Base-by-base conservation (phyloP, 2,888 invertebrate genomes). In the Tetragonula carbonaria region DNA sequence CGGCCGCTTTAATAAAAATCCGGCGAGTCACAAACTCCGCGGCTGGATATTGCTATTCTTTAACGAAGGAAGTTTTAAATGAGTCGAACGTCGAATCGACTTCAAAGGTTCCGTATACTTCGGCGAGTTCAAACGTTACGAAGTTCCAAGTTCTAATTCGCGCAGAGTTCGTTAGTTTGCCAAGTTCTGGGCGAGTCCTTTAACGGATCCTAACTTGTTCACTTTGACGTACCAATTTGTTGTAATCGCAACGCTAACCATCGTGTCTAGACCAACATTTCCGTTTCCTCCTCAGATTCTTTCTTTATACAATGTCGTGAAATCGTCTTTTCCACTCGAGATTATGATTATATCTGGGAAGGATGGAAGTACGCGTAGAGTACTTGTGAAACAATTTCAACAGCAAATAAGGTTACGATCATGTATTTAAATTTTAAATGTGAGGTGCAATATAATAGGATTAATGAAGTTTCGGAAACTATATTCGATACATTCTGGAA, bases 171-270 rank as follows among this genome's bases (percentile, higher is more conserved):
- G 74, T 74, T 74, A 74, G 74, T 65, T 74, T 66, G 38, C 53
- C 53, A 65, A 74, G 74, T 74, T 74, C 51, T 28, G 13, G 45
- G n/a, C 65, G 53, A 38, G 51, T 53, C 33, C 74, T 65, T 74
- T 51, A 63, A 14, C 74, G 51, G 65, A 38, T 65, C 63, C 65
- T 74, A 65, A 74, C 74, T 74, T 74, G 74, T 66, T 65, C 74
- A 53, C 74, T 74, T 74, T 74, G 74, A 74, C 65, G 74, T 66
- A 5, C 74, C 65, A 74, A 66, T 66, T 74, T 74, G 53, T 74
- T 63, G 50, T 74, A 74, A 74, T 74, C 73, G 73, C 62, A 51
- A 74, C 63, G 51, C 50, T 50, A 74, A 70, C 70, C 70, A 53
- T 53, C 18, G 6, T 28, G 70, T 70, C 70, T 53, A 53, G 28